Conservation (phyloP, 30 jellyfish, hydroid and myxozoan genomes). For the Hydractinia symbiolongicarpus region DNA sequence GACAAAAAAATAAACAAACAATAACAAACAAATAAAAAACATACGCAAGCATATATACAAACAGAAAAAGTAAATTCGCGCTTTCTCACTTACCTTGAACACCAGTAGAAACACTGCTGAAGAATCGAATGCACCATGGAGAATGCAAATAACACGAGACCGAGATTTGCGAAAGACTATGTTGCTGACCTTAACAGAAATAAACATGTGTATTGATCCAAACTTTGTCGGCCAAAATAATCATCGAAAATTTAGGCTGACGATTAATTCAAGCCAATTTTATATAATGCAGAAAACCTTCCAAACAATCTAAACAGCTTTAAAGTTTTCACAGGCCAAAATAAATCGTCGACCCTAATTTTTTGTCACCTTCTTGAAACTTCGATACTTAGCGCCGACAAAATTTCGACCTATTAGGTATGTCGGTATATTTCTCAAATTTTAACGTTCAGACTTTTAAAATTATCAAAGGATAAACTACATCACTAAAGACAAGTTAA, state of each 20-base stretch:
- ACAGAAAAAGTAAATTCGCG: not conserved
- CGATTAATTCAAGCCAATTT: too few species aligned
- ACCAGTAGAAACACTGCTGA: slow-evolving; percentile 37
- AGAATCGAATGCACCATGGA: slow-evolving; percentile 49
- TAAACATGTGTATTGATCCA: not conserved
- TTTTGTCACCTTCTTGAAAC: too few species aligned
- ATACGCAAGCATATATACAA: not conserved
- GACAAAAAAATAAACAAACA: too few species aligned
- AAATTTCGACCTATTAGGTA: too few species aligned
- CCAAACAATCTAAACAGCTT: not conserved
- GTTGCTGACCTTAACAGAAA: slow-evolving; percentile 40
- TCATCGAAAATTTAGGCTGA: not conserved
- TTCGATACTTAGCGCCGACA: too few species aligned
- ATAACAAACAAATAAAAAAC: too few species aligned
- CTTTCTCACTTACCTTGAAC: slow-evolving; percentile 23
- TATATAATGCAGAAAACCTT: not conserved
- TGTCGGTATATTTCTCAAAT: too few species aligned
- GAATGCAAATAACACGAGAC: slow-evolving; percentile 37
- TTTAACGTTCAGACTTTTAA: too few species aligned
- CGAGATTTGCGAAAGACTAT: slow-evolving; percentile 35
- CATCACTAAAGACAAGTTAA: too few species aligned
- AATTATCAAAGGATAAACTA: too few species aligned
- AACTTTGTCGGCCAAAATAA: not conserved
- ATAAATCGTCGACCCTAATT: too few species aligned
- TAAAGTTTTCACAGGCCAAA: not conserved